Conservation (phyloP, 2,888 invertebrate genomes). For the Agonopterix subpropinquella region DNA sequence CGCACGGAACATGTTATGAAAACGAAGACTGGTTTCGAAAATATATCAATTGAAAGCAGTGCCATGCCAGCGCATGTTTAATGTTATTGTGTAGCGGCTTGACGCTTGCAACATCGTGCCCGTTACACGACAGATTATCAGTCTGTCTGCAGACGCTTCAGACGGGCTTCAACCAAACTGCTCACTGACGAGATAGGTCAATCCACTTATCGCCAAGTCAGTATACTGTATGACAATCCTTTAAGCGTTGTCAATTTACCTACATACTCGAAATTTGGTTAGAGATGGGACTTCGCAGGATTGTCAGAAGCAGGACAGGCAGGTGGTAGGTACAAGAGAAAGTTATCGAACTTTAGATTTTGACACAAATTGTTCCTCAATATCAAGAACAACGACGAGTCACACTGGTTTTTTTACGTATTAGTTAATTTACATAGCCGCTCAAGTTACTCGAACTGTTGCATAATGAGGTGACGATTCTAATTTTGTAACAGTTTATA, state of each 20-base stretch:
- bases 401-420: conserved; percentile 31
- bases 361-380: too few relatives aligned
- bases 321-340: too few relatives aligned
- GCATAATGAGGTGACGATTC: background rate
- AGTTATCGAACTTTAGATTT: too few relatives aligned
- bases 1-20: conserved; percentile 57
- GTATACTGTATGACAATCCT: background rate
- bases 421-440: conserved; percentile 38
- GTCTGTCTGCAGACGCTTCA: conserved; percentile 20
- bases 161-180: conserved; percentile 1
- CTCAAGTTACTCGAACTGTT: conserved; percentile 25
- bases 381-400: conserved; percentile 15
- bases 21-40: conserved; percentile 66
- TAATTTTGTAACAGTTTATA: background rate
- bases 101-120: conserved; percentile 53
- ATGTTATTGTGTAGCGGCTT: conserved; percentile 59
- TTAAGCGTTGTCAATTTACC: too few relatives aligned
- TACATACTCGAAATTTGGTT: too few relatives aligned
- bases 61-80: conserved; percentile 48
- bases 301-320: too few relatives aligned
- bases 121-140: conserved; percentile 48
- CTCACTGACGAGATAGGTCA: conserved; percentile 23
- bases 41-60: conserved; percentile 71
- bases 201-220: conserved; percentile 19
- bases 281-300: too few relatives aligned